phyloP scores from a whole-genome alignment of 2,113 vertebrate genomes.

The Terrapene triunguis region DNA sequence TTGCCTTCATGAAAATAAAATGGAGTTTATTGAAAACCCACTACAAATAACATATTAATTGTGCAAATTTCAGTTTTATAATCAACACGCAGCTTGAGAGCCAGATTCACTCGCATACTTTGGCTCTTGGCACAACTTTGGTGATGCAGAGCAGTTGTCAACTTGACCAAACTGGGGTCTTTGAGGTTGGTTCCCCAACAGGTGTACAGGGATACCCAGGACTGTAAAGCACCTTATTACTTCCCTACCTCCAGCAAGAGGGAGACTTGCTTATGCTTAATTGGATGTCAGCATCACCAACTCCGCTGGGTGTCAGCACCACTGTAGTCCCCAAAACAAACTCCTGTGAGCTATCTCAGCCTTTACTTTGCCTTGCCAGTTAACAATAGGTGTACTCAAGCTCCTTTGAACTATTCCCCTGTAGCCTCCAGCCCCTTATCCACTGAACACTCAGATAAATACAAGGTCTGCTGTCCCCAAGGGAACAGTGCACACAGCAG shows the following conservation, averaged over 20 bases:
- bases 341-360: no score
- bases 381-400: no score
- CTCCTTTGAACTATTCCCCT: no score
- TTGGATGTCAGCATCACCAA: no score
- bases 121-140: not conserved
- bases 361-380: no score
- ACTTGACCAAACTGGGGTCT: not conserved
- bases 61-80: constrained; percentile 25
- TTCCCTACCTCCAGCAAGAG: not conserved
- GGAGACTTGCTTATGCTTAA: no score
- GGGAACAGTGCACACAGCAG: no score
- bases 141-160: constrained; percentile 37
- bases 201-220: constrained; percentile 2
- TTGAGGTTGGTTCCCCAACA: not conserved
- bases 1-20: constrained; percentile 37
- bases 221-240: not conserved
- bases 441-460: no score
- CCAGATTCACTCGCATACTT: not conserved
- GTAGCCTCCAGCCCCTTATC: no score
- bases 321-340: no score
- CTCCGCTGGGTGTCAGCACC: no score
- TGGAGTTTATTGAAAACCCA: not conserved
- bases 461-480: no score
- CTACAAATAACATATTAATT: constrained; percentile 41
- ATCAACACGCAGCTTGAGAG: constrained; percentile 3